These are phyloP conservation scores for Athalia circularis DNA, from an alignment of 2,888 invertebrate genomes.

Conservation along the genomic window DNA sequence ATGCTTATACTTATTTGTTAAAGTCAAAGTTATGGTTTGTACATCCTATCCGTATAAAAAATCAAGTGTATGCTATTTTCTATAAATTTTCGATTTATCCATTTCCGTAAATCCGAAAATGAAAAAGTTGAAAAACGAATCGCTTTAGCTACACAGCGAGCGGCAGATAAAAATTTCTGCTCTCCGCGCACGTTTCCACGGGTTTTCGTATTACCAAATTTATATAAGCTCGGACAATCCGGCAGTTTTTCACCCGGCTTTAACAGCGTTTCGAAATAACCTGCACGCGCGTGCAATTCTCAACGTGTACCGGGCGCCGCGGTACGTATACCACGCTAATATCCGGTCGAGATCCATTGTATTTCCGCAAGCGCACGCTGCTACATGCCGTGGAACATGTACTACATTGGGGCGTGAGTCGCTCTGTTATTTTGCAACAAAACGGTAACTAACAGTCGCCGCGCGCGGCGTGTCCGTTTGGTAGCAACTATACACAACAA, in stretches of 20 bases:
- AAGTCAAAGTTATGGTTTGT: no score
- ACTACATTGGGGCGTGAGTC: conserved; percentile 46
- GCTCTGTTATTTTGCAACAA: conserved; percentile 67
- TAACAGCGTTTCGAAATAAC: not conserved
- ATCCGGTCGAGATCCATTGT: conserved; percentile 47
- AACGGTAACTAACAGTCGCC: conserved; percentile 65
- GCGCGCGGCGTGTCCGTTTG: conserved; percentile 10
- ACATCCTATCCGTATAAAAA: no score
- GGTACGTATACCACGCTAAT: conserved; percentile 38
- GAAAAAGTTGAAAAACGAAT: no score
- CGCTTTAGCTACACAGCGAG: no score
- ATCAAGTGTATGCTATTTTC: no score
- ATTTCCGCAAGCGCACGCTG: conserved; percentile 38
- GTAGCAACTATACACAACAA: not conserved
- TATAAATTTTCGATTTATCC: no score
- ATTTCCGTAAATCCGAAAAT: no score
- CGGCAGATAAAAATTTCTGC: no score
- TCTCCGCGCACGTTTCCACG: no score
- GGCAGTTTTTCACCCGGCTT: not conserved
- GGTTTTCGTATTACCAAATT: no score
- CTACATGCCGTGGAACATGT: not conserved
- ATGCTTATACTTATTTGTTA: no score
- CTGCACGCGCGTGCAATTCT: not conserved
- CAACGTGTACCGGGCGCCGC: not conserved
- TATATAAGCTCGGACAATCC: no score